A percentile compares a stretch with the other conserved stretches of the same genome.
phyloP scores from a whole-genome alignment of 2,797 vertebrate species.

The Gouania willdenowi region DNA sequence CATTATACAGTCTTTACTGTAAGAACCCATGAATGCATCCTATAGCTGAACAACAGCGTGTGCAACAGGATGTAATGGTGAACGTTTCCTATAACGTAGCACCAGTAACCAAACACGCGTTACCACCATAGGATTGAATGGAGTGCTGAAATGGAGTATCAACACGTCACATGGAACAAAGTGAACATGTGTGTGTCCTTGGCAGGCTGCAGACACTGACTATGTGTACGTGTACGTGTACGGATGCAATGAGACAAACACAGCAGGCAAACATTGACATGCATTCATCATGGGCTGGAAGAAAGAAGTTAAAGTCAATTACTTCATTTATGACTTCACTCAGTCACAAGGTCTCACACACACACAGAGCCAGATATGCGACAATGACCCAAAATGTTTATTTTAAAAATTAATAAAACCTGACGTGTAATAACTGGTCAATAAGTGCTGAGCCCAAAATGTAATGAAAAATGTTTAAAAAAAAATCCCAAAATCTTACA shows the following conservation, averaged over 20 bases:
- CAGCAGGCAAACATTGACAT: constrained; percentile 34
- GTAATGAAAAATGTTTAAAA: too few species aligned
- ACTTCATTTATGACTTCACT: too few species aligned
- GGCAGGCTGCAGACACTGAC: constrained; percentile 15
- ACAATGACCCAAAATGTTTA: too few species aligned
- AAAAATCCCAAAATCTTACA: too few species aligned
- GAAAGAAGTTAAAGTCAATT: too few species aligned
- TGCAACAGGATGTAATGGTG: constrained; percentile 13
- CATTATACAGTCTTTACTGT: too few species aligned
- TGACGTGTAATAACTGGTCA: too few species aligned
- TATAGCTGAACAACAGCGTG: constrained; percentile 25
- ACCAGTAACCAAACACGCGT: constrained; percentile 26
- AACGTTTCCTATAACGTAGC: constrained; percentile 18
- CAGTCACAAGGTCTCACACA: too few species aligned
- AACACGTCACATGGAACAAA: constrained; percentile 6
- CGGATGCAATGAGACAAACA: constrained; percentile 24
- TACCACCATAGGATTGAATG: constrained; percentile 22
- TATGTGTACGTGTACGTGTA: constrained; percentile 8
- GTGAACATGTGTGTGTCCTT: constrained; percentile 9
- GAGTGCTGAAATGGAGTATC: constrained; percentile 16
- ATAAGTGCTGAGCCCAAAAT: too few species aligned
- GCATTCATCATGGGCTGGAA: constrained; percentile 22
- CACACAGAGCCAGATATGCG: too few species aligned
- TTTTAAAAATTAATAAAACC: too few species aligned
- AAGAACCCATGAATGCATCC: too few species aligned